Conservation (phyloP, 2,888 invertebrate species). For the Lochmaea crataegi region DNA sequence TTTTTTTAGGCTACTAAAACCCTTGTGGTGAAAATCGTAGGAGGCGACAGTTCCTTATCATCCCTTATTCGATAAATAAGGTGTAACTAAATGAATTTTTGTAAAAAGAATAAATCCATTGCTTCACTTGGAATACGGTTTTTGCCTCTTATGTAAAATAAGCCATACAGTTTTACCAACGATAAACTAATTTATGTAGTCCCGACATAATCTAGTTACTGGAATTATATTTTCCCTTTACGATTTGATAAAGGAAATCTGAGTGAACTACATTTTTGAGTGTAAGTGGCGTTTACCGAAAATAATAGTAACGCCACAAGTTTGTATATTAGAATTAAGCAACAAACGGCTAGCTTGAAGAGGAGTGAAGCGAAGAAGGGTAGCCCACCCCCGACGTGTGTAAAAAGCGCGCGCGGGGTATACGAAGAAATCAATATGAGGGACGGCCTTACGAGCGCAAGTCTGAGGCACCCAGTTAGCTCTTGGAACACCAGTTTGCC, state of each 20-base stretch:
- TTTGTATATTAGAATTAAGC: conserved; percentile 43
- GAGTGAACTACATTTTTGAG: conserved; percentile 3
- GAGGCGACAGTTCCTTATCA: too few species aligned
- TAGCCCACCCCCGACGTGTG: conserved; percentile 43
- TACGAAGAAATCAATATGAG: conserved; percentile 64
- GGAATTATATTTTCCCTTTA: too few species aligned
- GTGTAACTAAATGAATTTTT: too few species aligned
- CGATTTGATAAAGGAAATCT: neutral
- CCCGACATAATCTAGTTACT: too few species aligned
- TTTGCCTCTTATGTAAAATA: too few species aligned
- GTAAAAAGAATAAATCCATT: too few species aligned
- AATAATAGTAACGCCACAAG: conserved; percentile 38
- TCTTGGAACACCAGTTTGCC: conserved; percentile 68
- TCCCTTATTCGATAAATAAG: too few species aligned
- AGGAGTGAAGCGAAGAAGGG: conserved; percentile 17
- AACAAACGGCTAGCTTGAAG: conserved; percentile 50
- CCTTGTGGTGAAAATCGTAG: too few species aligned
- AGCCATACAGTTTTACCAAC: too few species aligned
- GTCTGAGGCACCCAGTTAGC: conserved; percentile 67
- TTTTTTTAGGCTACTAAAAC: too few species aligned
- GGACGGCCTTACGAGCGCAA: conserved; percentile 64
- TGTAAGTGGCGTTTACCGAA: conserved; percentile 10
- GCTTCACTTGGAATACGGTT: too few species aligned
- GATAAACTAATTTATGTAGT: too few species aligned
- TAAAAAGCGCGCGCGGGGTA: conserved; percentile 54